Evolutionary conservation across 2,797 vertebrate species (phyloP), one percentile per base, ranked within the genome.

Genomic region (Bryconaethiops microstoma): DNA sequence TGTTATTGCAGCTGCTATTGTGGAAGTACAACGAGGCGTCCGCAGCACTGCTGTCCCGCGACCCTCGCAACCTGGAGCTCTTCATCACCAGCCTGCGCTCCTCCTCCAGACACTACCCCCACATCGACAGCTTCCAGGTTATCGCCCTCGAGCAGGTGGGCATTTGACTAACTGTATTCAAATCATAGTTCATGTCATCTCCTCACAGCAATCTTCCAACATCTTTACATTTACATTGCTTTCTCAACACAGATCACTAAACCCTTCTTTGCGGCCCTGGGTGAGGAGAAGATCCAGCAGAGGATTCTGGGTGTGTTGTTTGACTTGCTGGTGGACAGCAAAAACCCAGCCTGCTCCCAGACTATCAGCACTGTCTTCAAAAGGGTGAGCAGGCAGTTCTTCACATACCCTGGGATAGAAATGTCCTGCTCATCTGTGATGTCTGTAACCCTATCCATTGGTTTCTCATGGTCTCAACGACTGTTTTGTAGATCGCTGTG

Each of bases 91-190:
- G 96, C 5, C 69, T 98, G 83, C 92, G 88, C 70, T 92, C 90
- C 70, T 77, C 92, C 1, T 87, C 89, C 8, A 91, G 91, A 79
- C 84, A 92, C 1, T 92, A 89, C 82, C 59, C 88, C 0, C 93
- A 93, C 77, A 80, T 94, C 78, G 90, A 92, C 65, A 86, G 95
- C 74, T 87, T 94, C 86, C 97, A 98, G 90, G 92, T 96, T 76
- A 89, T 89, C 29, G 94, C 96, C 29, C 94, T 99, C 63, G 95
- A 96, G 62, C 96, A 97, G 95, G 98, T 99, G 50, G 29, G 29
- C 29, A 29, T 29, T 3, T 45, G 9, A 6, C 42, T 45, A 45
- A 45, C 42, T 45, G 6, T 45, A 45, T 9, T 9, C 9, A 45
- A 2, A 7, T 45, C 42, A 45, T 9, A 45, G 42, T 45, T 42